These are phyloP conservation scores for Hydrophis major DNA, from an alignment of 2,797 vertebrate species.

Conservation along the genomic window DNA sequence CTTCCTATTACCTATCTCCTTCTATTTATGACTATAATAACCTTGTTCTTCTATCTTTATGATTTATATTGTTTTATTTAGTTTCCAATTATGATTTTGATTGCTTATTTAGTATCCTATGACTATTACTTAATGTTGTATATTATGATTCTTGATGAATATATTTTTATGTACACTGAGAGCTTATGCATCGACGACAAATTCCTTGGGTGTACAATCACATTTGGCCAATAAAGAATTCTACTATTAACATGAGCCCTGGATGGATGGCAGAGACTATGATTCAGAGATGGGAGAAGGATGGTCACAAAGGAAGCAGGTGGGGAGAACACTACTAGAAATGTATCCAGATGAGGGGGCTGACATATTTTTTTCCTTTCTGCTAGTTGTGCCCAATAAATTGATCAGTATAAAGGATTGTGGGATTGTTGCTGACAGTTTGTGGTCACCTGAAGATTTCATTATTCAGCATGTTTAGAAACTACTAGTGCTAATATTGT, in stretches of 20 bases:
- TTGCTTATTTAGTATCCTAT: too few relatives aligned
- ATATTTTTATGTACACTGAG: too few relatives aligned
- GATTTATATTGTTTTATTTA: too few relatives aligned
- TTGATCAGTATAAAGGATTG: background rate
- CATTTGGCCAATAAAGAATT: too few relatives aligned
- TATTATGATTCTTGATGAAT: too few relatives aligned
- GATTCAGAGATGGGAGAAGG: background rate
- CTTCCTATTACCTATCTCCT: too few relatives aligned
- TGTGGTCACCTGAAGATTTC: background rate
- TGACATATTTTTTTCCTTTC: background rate
- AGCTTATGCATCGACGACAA: too few relatives aligned
- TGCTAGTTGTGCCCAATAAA: background rate
- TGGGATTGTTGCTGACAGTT: background rate
- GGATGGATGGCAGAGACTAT: background rate
- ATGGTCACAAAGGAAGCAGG: background rate
- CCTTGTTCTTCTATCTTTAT: too few relatives aligned
- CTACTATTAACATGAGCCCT: background rate
- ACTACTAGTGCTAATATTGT: background rate
- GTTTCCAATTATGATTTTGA: too few relatives aligned
- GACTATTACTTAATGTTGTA: too few relatives aligned
- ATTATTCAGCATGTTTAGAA: background rate
- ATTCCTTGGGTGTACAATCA: too few relatives aligned
- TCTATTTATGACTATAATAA: too few relatives aligned
- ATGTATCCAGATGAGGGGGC: background rate
- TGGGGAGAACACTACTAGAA: background rate